Evolutionary conservation across 92 coral and sea anemone genomes (phyloP).

Genomic region (Actinernus sp.): DNA sequence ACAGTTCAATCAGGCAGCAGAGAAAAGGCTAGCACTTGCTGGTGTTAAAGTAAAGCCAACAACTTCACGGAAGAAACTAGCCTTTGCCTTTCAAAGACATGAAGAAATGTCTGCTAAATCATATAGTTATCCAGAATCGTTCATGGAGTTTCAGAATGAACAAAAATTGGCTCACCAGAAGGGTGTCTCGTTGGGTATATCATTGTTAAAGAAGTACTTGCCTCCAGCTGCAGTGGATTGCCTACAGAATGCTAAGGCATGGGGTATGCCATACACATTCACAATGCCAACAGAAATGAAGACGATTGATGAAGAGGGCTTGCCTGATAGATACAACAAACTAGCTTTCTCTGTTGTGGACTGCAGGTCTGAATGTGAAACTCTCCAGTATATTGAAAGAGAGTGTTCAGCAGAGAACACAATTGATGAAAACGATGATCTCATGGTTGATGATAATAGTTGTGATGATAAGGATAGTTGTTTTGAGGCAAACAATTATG

Average conservation of each 20-base stretch:
- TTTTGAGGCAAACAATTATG: neutral
- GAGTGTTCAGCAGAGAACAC: constrained; percentile 5
- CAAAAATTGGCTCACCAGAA: constrained; percentile 12
- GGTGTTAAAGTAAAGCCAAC: too few species aligned
- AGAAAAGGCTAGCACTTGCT: too few species aligned
- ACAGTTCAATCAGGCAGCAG: too few species aligned
- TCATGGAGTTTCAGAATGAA: constrained; percentile 9
- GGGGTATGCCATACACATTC: constrained; percentile 21
- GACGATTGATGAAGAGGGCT: constrained; percentile 9
- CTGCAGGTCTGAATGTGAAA: neutral
- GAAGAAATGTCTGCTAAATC: neutral
- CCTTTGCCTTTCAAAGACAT: constrained; percentile 6
- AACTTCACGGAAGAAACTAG: too few species aligned
- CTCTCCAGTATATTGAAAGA: neutral
- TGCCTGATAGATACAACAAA: constrained; percentile 23
- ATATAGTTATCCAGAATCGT: constrained; percentile 18
- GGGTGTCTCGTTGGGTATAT: constrained; percentile 8
- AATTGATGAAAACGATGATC: neutral
- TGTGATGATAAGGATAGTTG: constrained; percentile 1
- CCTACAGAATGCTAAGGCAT: neutral
- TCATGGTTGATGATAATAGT: constrained; percentile 2
- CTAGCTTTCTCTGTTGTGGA: constrained; percentile 10
- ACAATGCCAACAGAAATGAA: neutral
- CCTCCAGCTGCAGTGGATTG: constrained; percentile 18
- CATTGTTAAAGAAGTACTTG: constrained; percentile 5